phyloP scores from a whole-genome alignment of 2,888 invertebrate genomes.

The Notodonta dromedarius region DNA sequence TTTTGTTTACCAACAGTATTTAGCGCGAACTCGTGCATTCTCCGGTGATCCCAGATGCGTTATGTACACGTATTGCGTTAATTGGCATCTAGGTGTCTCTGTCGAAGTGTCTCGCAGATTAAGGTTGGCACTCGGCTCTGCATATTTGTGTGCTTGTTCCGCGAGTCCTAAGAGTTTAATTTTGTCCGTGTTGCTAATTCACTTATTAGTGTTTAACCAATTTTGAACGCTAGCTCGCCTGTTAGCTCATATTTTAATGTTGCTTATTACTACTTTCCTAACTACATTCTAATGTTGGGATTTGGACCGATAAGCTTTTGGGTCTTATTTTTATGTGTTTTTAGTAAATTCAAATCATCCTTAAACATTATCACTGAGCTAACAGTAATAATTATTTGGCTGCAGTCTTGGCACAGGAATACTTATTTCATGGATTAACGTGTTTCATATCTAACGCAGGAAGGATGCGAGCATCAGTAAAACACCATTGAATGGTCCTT shows the following conservation, averaged over 20 bases:
- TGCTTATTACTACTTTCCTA: not conserved
- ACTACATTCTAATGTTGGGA: too few relatives aligned
- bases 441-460: not conserved
- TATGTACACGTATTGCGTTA: not conserved
- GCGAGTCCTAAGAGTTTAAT: not conserved
- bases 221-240: not conserved
- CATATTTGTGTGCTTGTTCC: not conserved
- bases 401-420: too few relatives aligned
- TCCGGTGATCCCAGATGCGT: not conserved
- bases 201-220: not conserved
- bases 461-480: not conserved
- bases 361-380: too few relatives aligned
- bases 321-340: too few relatives aligned
- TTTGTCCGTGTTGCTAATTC: not conserved
- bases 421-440: too few relatives aligned
- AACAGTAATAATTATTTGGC: too few relatives aligned
- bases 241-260: not conserved
- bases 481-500: not conserved
- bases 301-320: too few relatives aligned
- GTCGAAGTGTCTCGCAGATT: not conserved
- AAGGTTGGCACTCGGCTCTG: not conserved
- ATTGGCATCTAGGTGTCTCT: not conserved
- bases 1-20: too few relatives aligned
- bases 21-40: too few relatives aligned
- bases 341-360: too few relatives aligned